A percentile compares a stretch with the other conserved stretches of the same genome.
Conservation (phyloP, 1,140 invertebrate genomes). For the Nymphalis io region DNA sequence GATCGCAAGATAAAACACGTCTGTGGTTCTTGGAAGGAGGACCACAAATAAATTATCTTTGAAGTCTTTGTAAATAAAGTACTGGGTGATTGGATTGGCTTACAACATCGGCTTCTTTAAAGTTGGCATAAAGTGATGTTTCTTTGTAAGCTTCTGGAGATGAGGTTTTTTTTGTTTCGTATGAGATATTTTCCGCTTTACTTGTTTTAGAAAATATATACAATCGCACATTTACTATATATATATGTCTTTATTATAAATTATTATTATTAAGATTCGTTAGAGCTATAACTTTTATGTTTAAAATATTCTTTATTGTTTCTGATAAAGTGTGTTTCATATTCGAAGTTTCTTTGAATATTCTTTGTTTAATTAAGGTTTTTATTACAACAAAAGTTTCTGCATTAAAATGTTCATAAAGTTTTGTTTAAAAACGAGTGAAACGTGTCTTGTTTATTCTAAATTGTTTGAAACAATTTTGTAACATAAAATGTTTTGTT, state of each 20-base stretch:
- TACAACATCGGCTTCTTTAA: neutral
- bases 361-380: neutral
- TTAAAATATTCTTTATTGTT: too few relatives aligned
- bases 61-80: slow-evolving; percentile 32
- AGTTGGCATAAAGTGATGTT: neutral
- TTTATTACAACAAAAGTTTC: neutral
- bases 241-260: too few relatives aligned
- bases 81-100: slow-evolving; percentile 13
- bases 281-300: too few relatives aligned
- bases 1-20: slow-evolving; percentile 37
- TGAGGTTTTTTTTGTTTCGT: neutral
- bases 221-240: too few relatives aligned
- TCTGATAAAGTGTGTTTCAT: too few relatives aligned
- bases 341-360: neutral
- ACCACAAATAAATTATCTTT: slow-evolving; percentile 35
- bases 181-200: neutral
- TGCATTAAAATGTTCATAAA: neutral
- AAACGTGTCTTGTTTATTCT: slow-evolving; percentile 18
- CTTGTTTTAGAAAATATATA: too few relatives aligned
- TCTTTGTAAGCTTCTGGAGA: slow-evolving; percentile 9
- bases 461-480: slow-evolving; percentile 19
- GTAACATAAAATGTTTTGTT: slow-evolving; percentile 31
- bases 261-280: too few relatives aligned
- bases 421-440: slow-evolving; percentile 2
- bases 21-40: slow-evolving; percentile 18